phyloP scores from a whole-genome alignment of 2,888 invertebrate genomes.

The Habroteleia sp. region DNA sequence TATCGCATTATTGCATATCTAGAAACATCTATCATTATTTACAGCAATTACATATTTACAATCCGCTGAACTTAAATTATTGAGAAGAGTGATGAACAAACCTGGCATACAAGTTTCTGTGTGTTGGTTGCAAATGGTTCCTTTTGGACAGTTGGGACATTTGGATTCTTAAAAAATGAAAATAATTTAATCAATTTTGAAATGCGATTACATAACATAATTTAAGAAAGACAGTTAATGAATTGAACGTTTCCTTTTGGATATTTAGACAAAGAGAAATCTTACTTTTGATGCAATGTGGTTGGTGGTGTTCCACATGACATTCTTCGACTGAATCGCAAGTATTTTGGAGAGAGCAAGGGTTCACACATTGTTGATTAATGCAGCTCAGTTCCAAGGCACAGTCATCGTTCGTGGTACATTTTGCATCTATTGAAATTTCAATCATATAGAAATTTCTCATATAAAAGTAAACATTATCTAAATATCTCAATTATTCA shows the following conservation, averaged over 20 bases:
- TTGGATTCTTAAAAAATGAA: slow-evolving; percentile 61
- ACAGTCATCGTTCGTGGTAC: slow-evolving; percentile 90
- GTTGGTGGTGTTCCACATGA: slow-evolving; percentile 90
- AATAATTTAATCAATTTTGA: neutral
- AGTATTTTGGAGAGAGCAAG: slow-evolving; percentile 88
- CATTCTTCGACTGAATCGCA: slow-evolving; percentile 90
- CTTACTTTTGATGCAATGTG: slow-evolving; percentile 90
- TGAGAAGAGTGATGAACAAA: slow-evolving; percentile 78
- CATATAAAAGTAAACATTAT: too few species aligned
- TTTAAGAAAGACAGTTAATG: too few species aligned
- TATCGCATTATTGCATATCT: too few species aligned
- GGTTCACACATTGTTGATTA: slow-evolving; percentile 89
- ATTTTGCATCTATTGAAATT: slow-evolving; percentile 86
- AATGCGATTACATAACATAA: too few species aligned
- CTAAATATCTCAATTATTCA: too few species aligned
- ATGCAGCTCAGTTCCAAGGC: slow-evolving; percentile 89
- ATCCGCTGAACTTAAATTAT: slow-evolving; percentile 30
- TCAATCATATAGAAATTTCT: slow-evolving; percentile 52
- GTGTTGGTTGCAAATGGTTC: slow-evolving; percentile 88
- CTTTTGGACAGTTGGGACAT: slow-evolving; percentile 87
- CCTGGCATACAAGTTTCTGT: slow-evolving; percentile 93
- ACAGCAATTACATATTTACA: slow-evolving; percentile 79
- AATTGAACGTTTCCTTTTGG: too few species aligned
- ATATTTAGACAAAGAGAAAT: too few species aligned
- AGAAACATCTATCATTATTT: too few species aligned